Evolutionary conservation across 2,888 invertebrate genomes (phyloP).

Genomic region (Thera obeliscata): DNA sequence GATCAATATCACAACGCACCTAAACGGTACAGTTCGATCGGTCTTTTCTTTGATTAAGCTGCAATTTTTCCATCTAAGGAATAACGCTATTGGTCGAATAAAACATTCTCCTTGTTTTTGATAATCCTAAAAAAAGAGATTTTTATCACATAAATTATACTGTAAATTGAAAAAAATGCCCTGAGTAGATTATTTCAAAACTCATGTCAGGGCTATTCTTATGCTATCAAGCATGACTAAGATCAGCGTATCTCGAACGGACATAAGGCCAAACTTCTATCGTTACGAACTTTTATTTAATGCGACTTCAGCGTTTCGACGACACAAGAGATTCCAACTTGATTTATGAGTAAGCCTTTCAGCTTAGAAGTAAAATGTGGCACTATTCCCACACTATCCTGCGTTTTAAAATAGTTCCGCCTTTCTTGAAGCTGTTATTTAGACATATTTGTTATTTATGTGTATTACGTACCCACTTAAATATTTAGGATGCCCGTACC

Average conservation of each 20-base stretch:
- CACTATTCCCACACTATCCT: slow-evolving; percentile 29
- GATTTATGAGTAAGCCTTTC: slow-evolving; percentile 58
- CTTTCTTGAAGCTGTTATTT: slow-evolving; percentile 11
- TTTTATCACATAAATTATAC: no score
- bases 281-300: slow-evolving; percentile 73
- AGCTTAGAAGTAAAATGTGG: slow-evolving; percentile 43
- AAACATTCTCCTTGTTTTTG: no score
- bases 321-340: slow-evolving; percentile 63
- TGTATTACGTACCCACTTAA: background rate
- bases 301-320: slow-evolving; percentile 57
- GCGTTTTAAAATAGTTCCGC: slow-evolving; percentile 36
- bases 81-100: no score
- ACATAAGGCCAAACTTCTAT: slow-evolving; percentile 68
- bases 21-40: no score
- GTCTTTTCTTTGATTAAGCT: no score
- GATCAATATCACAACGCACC: no score
- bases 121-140: no score
- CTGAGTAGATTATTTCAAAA: no score
- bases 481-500: background rate
- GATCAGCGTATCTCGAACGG: slow-evolving; percentile 46
- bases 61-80: no score
- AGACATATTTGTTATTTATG: background rate
- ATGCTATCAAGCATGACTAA: slow-evolving; percentile 6
- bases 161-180: no score
- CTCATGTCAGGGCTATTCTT: background rate